Percentiles rank a stretch among this genome's conserved stretches.
Evolutionary conservation across 2,888 invertebrate genomes (phyloP).

Genomic region (Amphimallon solstitiale): DNA sequence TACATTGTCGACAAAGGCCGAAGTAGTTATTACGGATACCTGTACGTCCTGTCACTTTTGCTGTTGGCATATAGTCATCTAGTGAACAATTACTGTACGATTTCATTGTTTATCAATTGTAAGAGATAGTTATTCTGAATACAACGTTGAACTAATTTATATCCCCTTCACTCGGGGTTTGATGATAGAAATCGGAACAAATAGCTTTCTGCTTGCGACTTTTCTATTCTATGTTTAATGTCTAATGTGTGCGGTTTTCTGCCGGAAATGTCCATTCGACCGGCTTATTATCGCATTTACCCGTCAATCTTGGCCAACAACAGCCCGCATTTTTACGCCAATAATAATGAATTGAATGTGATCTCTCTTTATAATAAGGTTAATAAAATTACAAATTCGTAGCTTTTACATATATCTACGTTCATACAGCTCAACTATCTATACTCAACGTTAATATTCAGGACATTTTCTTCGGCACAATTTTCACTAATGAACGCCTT

Average conservation of each 20-base stretch:
- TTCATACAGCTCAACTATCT: not conserved
- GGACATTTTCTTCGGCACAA: conserved; percentile 4
- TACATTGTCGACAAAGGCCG: too few species aligned
- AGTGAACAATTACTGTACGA: conserved; percentile 13
- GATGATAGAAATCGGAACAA: conserved; percentile 26
- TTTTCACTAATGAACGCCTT: conserved; percentile 12
- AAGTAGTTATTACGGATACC: too few species aligned
- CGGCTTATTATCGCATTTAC: conserved; percentile 38
- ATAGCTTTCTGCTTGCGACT: not conserved
- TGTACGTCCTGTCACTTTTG: too few species aligned
- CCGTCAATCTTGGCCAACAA: conserved; percentile 34
- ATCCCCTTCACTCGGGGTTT: conserved; percentile 21
- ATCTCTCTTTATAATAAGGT: too few species aligned
- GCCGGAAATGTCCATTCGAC: conserved; percentile 19
- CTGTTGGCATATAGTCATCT: not conserved
- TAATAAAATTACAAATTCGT: too few species aligned
- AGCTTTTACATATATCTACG: too few species aligned
- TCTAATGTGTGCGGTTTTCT: conserved; percentile 14
- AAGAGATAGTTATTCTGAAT: conserved; percentile 10
- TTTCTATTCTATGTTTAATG: too few species aligned
- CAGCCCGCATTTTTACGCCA: not conserved
- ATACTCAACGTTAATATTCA: not conserved
- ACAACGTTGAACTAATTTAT: conserved; percentile 14
- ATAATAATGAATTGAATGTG: too few species aligned
- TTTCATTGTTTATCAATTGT: conserved; percentile 24